Base-by-base conservation (phyloP, 1,140 invertebrate genomes). In the Cylas formicarius region DNA sequence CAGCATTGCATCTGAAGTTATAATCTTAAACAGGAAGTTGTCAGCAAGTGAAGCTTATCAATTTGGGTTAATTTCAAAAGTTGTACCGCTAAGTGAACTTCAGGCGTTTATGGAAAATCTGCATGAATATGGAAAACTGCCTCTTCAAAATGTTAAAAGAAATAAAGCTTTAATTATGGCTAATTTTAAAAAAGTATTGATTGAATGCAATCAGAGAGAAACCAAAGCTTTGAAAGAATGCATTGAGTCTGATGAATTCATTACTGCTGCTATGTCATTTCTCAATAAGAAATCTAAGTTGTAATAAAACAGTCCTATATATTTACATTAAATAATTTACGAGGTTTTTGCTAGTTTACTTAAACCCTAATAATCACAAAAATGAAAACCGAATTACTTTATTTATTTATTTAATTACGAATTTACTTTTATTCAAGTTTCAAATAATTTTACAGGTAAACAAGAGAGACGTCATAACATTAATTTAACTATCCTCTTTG, bases 1-100 rank as follows among this genome's bases (percentile, higher is more conserved):
- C 10, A 75, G 76, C 27, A 86, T 82, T 69, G 89, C 90, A 16
- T 74, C 71, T 42, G 85, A 93, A 66, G 68, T 94, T 66, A 67
- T 96, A 23, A 64, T 87, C 18, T 82, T 93, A 44, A 85, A 84
- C 50, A 72, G 82, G 42, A 90, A 82, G 68, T 71, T 96, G 43
- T 74, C 72, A 47, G 88, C 89, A 4, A 43, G 71, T 44, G 58
- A 64, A 56, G 60, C 61, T n/a, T 47, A 44, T 13, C 19, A 54
- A 24, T 50, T 50, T 40, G 56, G 56, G 31, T 55, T 64, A 14
- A 41, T 66, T 13, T 52, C 59, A 17, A 28, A 55, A 44, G 48
- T 64, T 16, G 48, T 64, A 21, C 52, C 56, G 5, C 57, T 57
- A 29, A 8, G 44, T 6, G 18, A 62, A 26, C 22, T 66, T 7